Evolutionary conservation across 1,140 invertebrate species (phyloP), one percentile per base, ranked within the genome.

Genomic region (Danaus melanippus): DNA sequence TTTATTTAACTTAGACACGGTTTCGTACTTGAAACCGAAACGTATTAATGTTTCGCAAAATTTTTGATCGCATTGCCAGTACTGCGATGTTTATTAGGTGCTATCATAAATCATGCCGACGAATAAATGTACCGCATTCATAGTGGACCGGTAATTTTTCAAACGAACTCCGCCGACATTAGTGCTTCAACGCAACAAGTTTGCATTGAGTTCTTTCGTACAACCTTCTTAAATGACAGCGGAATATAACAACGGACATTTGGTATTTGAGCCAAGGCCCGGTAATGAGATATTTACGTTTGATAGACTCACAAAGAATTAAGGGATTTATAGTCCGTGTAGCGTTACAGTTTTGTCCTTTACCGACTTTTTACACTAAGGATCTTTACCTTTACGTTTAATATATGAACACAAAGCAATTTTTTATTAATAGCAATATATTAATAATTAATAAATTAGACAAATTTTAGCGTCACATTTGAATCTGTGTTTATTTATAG

Each of bases 211-310:
- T 67, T 70, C 67, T 68, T 68, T 59, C 66, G 61, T 69, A 67
- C 75, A 83, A 78, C 79, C 79, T 85, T 85, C 82, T 85, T 73
- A 69, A 79, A 82, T 85, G 82, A 85, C 82, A 85, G 79, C 69
- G 60, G 66, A 67, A 75, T 71, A 76, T 76, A 85, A 82, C 78
- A 76, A 80, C 82, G 66, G 71, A 74, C 78, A 75, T 72, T 74
- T 67, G 76, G 79, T 79, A 83, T 83, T 79, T 76, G 64, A 85
- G 82, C 79, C 82, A 85, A 85, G 82, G 82, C 76, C 72, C 75
- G 69, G 75, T 80, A 84, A 82, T 76, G 69, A 82, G 78, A 85
- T 85, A 85, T 76, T 75, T 72, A 56, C 63, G 64, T 74, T 69
- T 75, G 78, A 83, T 82, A 77, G 66, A 59, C 65, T 64, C 58